A percentile compares a stretch with the other conserved stretches of the same genome.
Conservation (phyloP, 2,113 vertebrate species). For the Anarrhichthys ocellatus region DNA sequence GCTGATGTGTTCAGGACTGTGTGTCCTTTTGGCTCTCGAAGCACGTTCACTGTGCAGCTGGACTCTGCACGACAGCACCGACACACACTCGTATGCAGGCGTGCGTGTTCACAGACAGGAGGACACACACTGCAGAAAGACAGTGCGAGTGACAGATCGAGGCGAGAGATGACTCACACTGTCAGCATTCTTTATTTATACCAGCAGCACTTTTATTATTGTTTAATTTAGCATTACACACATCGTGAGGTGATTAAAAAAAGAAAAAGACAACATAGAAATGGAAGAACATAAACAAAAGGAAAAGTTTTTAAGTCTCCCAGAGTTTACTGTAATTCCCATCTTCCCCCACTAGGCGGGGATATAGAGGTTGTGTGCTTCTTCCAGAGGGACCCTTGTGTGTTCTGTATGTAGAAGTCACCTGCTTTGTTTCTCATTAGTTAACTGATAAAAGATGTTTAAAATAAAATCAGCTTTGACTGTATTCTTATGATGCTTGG, state of each 20-base stretch:
- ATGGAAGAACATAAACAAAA: neutral
- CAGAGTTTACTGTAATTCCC: neutral
- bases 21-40: constrained; percentile 53
- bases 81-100: neutral
- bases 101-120: neutral
- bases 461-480: neutral
- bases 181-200: constrained; percentile 7
- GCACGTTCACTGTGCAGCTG: constrained; percentile 65
- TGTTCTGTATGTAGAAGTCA: no score
- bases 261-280: neutral
- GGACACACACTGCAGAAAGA: neutral
- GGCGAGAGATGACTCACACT: constrained; percentile 24
- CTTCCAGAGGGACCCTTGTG: neutral
- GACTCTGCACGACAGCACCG: constrained; percentile 43
- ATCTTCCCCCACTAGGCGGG: constrained; percentile 52
- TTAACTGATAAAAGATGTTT: neutral
- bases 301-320: neutral
- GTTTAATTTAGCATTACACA: neutral
- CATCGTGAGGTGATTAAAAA: neutral
- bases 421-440: neutral
- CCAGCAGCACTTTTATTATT: neutral
- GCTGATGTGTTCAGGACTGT: constrained; percentile 48
- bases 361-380: constrained; percentile 16
- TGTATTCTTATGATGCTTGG: neutral
- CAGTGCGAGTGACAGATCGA: constrained; percentile 17